Evolutionary conservation across 2,797 vertebrate genomes (phyloP).

Genomic region (Protonibea diacanthus): DNA sequence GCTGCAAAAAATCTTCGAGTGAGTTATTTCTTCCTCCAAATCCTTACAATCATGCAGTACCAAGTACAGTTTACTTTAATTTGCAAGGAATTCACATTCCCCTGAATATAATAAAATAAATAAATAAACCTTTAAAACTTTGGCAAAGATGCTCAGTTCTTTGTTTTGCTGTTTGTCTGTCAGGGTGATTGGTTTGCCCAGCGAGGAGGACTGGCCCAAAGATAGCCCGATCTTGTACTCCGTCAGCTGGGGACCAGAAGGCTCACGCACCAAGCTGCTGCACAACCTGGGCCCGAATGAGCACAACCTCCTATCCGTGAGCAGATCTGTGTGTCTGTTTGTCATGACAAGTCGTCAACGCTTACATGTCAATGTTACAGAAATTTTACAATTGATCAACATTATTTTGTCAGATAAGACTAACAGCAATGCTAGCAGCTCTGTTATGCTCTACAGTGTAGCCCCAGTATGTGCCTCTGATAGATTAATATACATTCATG

Average conservation of each 20-base stretch:
- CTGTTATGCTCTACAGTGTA: too few relatives aligned
- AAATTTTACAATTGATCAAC: neutral
- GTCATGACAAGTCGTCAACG: neutral
- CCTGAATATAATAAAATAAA: too few relatives aligned
- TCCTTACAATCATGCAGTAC: too few relatives aligned
- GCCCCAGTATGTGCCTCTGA: neutral
- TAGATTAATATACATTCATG: neutral
- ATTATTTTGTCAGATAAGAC: neutral
- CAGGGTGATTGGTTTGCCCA: slow-evolving; percentile 84
- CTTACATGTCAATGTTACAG: neutral
- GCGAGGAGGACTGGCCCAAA: slow-evolving; percentile 83
- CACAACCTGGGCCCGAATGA: slow-evolving; percentile 71
- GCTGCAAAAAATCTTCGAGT: slow-evolving; percentile 88
- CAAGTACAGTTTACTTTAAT: too few relatives aligned
- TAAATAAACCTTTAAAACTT: too few relatives aligned
- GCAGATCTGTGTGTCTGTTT: slow-evolving; percentile 36
- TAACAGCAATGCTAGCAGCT: neutral
- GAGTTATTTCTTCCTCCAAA: slow-evolving; percentile 49
- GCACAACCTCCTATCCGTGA: slow-evolving; percentile 82
- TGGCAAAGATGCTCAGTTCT: neutral
- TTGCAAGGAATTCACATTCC: too few relatives aligned
- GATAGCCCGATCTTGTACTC: slow-evolving; percentile 80
- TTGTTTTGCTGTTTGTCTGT: neutral
- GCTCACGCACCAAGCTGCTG: slow-evolving; percentile 65
- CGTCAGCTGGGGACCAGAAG: slow-evolving; percentile 57